Evolutionary conservation across 2,888 invertebrate genomes (phyloP).

Genomic region (Thelaira solivaga): DNA sequence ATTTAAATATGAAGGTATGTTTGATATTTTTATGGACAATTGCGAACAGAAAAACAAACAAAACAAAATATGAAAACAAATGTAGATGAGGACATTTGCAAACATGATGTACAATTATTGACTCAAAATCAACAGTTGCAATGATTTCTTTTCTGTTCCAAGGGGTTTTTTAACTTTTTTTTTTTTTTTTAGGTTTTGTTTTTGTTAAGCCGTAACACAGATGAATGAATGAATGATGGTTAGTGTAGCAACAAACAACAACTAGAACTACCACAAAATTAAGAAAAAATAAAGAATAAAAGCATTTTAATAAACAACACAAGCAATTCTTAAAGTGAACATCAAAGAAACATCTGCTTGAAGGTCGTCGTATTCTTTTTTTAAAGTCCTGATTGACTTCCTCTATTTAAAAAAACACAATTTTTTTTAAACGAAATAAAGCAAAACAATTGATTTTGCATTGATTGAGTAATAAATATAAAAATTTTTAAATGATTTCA

Average conservation of each 20-base stretch:
- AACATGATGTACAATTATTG: slow-evolving; percentile 58
- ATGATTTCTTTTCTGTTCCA: slow-evolving; percentile 14
- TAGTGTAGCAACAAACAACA: not conserved
- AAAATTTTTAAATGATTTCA: slow-evolving; percentile 47
- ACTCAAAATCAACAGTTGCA: slow-evolving; percentile 55
- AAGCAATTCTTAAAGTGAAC: slow-evolving; percentile 17
- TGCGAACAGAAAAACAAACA: slow-evolving; percentile 14
- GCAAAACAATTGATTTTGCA: slow-evolving; percentile 52
- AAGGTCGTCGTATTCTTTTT: slow-evolving; percentile 49
- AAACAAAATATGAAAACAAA: slow-evolving; percentile 18
- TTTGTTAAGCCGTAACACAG: slow-evolving; percentile 33
- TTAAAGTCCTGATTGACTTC: slow-evolving; percentile 53
- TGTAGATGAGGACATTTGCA: slow-evolving; percentile 39
- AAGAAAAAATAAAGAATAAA: not conserved
- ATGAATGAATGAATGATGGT: slow-evolving; percentile 53
- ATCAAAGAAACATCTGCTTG: slow-evolving; percentile 60
- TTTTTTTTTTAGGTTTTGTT: not conserved
- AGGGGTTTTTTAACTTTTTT: no score
- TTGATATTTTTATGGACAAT: slow-evolving; percentile 60
- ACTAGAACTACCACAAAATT: not conserved
- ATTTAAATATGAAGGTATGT: slow-evolving; percentile 61
- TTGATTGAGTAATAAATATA: slow-evolving; percentile 63
- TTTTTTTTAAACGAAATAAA: not conserved
- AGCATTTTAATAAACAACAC: slow-evolving; percentile 2
- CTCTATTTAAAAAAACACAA: slow-evolving; percentile 12